Percentiles rank a stretch among this genome's conserved stretches.
Conservation (phyloP, 2,797 vertebrate genomes). For the Melanotaenia nigrans region DNA sequence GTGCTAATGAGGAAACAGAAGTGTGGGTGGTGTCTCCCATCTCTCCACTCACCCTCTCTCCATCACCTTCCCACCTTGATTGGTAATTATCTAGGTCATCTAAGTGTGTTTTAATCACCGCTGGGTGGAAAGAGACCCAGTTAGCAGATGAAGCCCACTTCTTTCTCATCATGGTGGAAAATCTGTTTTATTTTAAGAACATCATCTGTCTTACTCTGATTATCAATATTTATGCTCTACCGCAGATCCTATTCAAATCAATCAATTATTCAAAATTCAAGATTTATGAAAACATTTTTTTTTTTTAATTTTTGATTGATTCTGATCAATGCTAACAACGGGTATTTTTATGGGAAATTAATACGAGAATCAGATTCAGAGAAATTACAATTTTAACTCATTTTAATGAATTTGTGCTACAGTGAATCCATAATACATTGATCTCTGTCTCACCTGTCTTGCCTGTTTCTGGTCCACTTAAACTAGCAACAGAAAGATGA, state of each 20-base stretch:
- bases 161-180: slow-evolving; percentile 48
- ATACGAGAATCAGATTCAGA: too few species aligned
- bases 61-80: slow-evolving; percentile 55
- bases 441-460: too few species aligned
- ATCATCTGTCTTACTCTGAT: slow-evolving; percentile 18
- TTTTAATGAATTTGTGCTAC: too few species aligned
- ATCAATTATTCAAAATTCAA: slow-evolving; percentile 33
- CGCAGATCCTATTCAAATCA: slow-evolving; percentile 4
- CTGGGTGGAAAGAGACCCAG: slow-evolving; percentile 46
- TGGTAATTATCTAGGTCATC: slow-evolving; percentile 63
- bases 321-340: not conserved
- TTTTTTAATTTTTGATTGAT: not conserved
- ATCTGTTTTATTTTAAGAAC: slow-evolving; percentile 43
- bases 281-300: not conserved
- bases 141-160: slow-evolving; percentile 55
- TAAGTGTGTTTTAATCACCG: slow-evolving; percentile 62
- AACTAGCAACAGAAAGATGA: not conserved
- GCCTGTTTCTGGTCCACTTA: not conserved
- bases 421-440: too few species aligned
- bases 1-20: slow-evolving; percentile 44
- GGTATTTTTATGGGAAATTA: not conserved
- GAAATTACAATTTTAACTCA: too few species aligned
- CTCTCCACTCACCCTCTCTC: not conserved
- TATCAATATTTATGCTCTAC: slow-evolving; percentile 18
- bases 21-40: slow-evolving; percentile 21